Evolutionary conservation across 1,140 invertebrate species (phyloP).

Genomic region (Pseudomyrmex gracilis): DNA sequence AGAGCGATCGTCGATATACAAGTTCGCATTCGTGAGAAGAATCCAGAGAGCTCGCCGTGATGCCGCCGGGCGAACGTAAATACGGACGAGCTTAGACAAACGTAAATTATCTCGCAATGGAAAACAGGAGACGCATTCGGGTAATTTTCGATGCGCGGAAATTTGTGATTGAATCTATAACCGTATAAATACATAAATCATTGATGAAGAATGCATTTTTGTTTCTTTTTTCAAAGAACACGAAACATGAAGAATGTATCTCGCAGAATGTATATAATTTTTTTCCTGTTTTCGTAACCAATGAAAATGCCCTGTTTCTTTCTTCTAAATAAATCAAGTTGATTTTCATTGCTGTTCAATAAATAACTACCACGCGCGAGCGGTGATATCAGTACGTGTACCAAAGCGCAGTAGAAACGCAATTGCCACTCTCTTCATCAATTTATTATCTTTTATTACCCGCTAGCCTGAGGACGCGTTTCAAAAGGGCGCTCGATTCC

Average conservation of each 20-base stretch:
- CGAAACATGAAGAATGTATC: slow-evolving; percentile 18
- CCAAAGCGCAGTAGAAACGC: background rate
- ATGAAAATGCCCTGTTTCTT: background rate
- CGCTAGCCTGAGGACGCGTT: slow-evolving; percentile 2
- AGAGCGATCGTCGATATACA: slow-evolving; percentile 6
- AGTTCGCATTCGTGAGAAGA: background rate
- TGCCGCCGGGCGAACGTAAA: background rate
- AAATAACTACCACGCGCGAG: slow-evolving; percentile 14
- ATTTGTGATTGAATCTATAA: slow-evolving; percentile 14
- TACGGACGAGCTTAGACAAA: slow-evolving; percentile 15
- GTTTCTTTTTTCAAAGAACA: too few species aligned
- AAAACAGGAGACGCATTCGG: background rate
- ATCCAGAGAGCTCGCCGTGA: background rate
- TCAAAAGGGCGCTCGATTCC: slow-evolving; percentile 57
- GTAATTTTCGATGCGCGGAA: slow-evolving; percentile 31
- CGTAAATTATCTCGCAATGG: background rate
- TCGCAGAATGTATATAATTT: slow-evolving; percentile 6
- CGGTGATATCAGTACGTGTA: background rate
- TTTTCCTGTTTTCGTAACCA: background rate
- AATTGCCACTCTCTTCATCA: slow-evolving; percentile 31
- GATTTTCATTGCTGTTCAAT: slow-evolving; percentile 37
- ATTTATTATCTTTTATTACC: slow-evolving; percentile 61
- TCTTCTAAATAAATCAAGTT: slow-evolving; percentile 50
- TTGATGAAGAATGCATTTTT: too few species aligned
- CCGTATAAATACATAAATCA: slow-evolving; percentile 10